A percentile compares a stretch with the other conserved stretches of the same genome.
phyloP scores from a whole-genome alignment of 2,797 vertebrate species.

The Pantherophis vulpinus region DNA sequence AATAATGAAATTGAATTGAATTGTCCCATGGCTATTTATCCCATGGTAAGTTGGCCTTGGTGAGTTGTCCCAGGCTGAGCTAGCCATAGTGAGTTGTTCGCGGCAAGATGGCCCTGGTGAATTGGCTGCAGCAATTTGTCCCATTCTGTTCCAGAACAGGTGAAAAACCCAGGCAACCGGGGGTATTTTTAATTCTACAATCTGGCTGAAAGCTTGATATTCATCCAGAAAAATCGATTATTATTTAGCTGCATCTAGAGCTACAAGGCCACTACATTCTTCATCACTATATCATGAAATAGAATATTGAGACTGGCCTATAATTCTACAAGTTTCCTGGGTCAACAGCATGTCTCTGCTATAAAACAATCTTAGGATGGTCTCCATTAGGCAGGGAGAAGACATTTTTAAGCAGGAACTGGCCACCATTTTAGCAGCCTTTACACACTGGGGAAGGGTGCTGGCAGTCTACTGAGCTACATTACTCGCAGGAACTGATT shows the following conservation, averaged over 20 bases:
- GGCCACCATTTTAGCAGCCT: neutral
- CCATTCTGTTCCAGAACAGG: neutral
- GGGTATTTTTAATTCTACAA: neutral
- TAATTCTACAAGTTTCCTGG: neutral
- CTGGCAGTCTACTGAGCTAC: neutral
- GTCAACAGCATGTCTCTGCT: neutral
- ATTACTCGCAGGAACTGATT: neutral
- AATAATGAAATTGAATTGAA: neutral
- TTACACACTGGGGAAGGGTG: neutral
- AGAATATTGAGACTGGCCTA: neutral
- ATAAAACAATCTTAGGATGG: neutral
- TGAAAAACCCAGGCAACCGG: neutral
- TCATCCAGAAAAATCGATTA: neutral
- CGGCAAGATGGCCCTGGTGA: neutral
- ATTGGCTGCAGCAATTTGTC: neutral
- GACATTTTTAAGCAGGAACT: neutral
- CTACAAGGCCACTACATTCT: neutral
- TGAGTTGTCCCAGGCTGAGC: neutral
- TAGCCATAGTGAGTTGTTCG: neutral
- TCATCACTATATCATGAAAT: neutral
- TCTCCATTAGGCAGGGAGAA: neutral
- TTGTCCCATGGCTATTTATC: neutral
- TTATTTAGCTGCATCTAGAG: neutral
- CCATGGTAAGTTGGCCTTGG: neutral
- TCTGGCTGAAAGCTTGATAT: neutral